A percentile compares a stretch with the other conserved stretches of the same genome.
Evolutionary conservation across 1,140 invertebrate genomes (phyloP).

Genomic region (Piezodorus guildinii): DNA sequence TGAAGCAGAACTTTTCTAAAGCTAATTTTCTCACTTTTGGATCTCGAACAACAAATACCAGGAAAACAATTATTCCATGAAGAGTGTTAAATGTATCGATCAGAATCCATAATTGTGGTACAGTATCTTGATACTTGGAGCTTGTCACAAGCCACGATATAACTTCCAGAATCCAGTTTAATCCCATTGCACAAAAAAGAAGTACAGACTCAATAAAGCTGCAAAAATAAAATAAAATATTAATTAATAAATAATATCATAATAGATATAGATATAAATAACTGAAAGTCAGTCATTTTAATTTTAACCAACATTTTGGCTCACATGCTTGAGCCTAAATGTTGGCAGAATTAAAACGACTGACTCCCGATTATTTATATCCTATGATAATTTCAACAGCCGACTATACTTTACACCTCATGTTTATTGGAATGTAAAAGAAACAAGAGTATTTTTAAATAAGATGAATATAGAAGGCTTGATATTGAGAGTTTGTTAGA

Average conservation of each 20-base stretch:
- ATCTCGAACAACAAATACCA: neutral
- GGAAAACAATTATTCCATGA: neutral
- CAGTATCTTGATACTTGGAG: neutral
- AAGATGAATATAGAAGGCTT: no score
- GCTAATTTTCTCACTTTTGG: neutral
- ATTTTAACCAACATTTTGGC: no score
- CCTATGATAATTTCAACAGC: no score
- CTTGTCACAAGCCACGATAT: neutral
- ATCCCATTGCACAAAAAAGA: neutral
- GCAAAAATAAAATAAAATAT: neutral
- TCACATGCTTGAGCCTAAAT: no score
- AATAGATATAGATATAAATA: no score
- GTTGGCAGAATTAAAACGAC: no score
- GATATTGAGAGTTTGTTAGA: neutral
- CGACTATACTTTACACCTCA: no score
- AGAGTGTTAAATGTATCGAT: constrained; percentile 2
- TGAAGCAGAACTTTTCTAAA: neutral
- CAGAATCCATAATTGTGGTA: neutral
- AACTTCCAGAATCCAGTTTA: neutral
- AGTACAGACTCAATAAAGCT: neutral
- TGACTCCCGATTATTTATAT: no score
- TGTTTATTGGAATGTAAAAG: no score
- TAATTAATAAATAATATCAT: no score
- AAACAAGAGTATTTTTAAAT: no score
- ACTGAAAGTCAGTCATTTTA: no score